Conservation (phyloP, 2,888 invertebrate species). For the Ptychoptera albimana region DNA sequence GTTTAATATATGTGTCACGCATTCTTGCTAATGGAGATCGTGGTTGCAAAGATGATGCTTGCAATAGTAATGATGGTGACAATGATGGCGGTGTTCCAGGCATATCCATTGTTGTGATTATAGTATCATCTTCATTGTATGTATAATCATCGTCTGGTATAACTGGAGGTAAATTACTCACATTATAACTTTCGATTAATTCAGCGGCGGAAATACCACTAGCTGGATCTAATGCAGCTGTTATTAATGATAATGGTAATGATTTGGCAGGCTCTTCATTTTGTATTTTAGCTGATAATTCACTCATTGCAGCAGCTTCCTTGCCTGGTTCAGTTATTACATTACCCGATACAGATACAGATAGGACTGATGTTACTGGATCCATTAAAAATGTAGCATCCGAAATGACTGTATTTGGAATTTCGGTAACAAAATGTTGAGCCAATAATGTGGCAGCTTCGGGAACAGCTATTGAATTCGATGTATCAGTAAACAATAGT, state of each 20-base stretch:
- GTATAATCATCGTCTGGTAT: too few relatives aligned
- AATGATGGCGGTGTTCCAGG: background rate
- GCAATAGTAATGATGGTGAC: background rate
- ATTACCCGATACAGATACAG: background rate
- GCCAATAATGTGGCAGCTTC: background rate
- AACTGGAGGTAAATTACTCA: too few relatives aligned
- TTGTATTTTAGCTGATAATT: conserved; percentile 8
- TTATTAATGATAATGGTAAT: conserved; percentile 4
- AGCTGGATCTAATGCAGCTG: conserved; percentile 3
- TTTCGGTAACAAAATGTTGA: background rate
- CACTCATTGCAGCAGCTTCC: background rate
- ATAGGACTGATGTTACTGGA: background rate
- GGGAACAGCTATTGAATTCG: background rate
- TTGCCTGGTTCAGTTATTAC: background rate
- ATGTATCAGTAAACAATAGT: background rate
- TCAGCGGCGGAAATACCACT: background rate
- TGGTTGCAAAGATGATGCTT: too few relatives aligned
- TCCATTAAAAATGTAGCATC: background rate
- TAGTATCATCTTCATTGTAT: too few relatives aligned
- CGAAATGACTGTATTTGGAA: background rate
- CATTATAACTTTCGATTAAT: too few relatives aligned
- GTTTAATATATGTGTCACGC: too few relatives aligned
- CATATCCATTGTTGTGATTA: too few relatives aligned
- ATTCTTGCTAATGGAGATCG: too few relatives aligned
- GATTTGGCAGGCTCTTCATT: conserved; percentile 9